Percentiles rank a stretch among this genome's conserved stretches.
These are phyloP conservation scores for Spilarctia lutea DNA, from an alignment of 2,888 invertebrate species.

Conservation along the genomic window DNA sequence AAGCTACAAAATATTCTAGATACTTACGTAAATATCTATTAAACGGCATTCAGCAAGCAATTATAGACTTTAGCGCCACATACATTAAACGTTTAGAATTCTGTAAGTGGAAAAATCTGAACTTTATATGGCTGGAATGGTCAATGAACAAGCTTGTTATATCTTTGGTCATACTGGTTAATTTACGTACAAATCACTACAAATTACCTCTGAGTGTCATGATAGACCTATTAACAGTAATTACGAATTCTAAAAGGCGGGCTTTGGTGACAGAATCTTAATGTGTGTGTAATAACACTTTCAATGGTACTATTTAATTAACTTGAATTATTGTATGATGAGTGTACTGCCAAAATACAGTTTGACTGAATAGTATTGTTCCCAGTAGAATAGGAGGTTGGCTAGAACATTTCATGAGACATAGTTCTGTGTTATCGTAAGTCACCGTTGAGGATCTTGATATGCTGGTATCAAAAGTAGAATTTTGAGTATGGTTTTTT, in stretches of 20 bases:
- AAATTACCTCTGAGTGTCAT: constrained; percentile 58
- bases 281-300: constrained; percentile 34
- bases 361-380: background rate
- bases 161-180: constrained; percentile 42
- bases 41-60: background rate
- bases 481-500: background rate
- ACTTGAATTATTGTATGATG: background rate
- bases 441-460: background rate
- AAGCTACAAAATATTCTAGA: background rate
- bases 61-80: background rate
- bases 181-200: constrained; percentile 63
- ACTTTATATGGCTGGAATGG: constrained; percentile 26
- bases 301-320: background rate
- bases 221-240: constrained; percentile 41
- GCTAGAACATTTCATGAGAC: too few relatives aligned
- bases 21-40: background rate
- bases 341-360: background rate
- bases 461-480: background rate
- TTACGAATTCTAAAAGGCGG: constrained; percentile 32
- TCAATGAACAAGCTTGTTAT: constrained; percentile 22
- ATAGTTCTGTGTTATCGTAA: too few relatives aligned
- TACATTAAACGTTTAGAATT: constrained; percentile 8
- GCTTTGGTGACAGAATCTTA: constrained; percentile 14
- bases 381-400: background rate
- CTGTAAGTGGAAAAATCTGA: constrained; percentile 1